Evolutionary conservation across 2,888 invertebrate genomes (phyloP).

Genomic region (Phengaris alcon): DNA sequence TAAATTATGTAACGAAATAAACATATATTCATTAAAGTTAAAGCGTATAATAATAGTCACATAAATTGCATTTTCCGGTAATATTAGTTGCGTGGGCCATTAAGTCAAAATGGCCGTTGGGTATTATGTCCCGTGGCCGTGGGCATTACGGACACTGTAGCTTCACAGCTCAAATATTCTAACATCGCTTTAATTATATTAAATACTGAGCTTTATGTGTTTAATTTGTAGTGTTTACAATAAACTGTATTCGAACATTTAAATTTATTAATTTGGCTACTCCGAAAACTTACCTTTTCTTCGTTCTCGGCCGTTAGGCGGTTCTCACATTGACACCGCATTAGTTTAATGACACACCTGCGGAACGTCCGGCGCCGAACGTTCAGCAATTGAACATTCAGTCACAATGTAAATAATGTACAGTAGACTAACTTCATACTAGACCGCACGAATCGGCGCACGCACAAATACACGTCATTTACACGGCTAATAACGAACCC

Average conservation of each 20-base stretch:
- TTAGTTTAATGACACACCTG: too few species aligned
- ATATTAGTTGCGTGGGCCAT: slow-evolving; percentile 60
- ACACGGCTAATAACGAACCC: too few species aligned
- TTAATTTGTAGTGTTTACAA: slow-evolving; percentile 14
- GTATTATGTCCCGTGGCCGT: slow-evolving; percentile 38
- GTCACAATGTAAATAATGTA: too few species aligned
- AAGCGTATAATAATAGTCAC: slow-evolving; percentile 37
- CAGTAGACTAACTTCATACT: too few species aligned
- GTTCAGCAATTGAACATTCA: too few species aligned
- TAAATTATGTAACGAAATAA: slow-evolving; percentile 16
- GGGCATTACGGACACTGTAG: slow-evolving; percentile 33
- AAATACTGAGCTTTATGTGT: not conserved
- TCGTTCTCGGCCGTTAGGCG: too few species aligned
- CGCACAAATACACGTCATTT: too few species aligned
- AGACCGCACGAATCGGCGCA: too few species aligned
- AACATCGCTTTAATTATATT: slow-evolving; percentile 34
- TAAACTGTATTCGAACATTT: not conserved
- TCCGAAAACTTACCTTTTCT: not conserved
- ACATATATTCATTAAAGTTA: slow-evolving; percentile 30
- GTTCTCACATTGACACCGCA: too few species aligned
- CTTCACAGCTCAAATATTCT: slow-evolving; percentile 43
- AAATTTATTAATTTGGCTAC: not conserved
- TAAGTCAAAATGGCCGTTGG: slow-evolving; percentile 52
- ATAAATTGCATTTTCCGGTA: slow-evolving; percentile 65
- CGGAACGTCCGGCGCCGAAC: too few species aligned